Evolutionary conservation across 1,140 invertebrate species (phyloP).

Genomic region (Zaprionus capensis): DNA sequence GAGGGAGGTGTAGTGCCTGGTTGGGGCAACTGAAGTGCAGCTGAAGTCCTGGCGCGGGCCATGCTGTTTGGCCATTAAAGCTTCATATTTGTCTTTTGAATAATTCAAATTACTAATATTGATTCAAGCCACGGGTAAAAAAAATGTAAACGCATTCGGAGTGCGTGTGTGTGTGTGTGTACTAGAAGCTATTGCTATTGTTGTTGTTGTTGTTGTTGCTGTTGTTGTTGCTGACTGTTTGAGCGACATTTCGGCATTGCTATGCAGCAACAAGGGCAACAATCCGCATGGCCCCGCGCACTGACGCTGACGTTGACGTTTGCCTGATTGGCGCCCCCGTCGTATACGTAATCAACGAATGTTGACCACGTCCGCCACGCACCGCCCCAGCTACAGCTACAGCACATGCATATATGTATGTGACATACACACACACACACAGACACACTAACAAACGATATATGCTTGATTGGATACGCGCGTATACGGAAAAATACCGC

Average conservation of each 20-base stretch:
- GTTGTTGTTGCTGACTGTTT: conserved; percentile 19
- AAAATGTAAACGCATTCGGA: conserved; percentile 75
- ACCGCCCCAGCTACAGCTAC: conserved; percentile 27
- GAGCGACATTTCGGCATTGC: conserved; percentile 65
- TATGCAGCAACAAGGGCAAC: conserved; percentile 52
- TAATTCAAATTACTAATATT: conserved; percentile 85
- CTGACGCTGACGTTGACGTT: conserved; percentile 71
- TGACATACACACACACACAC: conserved; percentile 10
- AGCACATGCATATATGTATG: conserved; percentile 20
- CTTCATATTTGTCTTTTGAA: conserved; percentile 84
- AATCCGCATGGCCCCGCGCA: conserved; percentile 60
- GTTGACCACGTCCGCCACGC: conserved; percentile 79
- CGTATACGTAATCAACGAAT: conserved; percentile 83
- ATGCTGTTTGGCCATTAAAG: conserved; percentile 84
- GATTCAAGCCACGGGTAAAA: conserved; percentile 79
- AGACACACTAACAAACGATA: conserved; percentile 54
- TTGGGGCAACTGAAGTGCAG: background rate
- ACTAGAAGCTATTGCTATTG: conserved; percentile 28
- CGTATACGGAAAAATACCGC: conserved; percentile 76
- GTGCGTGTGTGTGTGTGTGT: conserved; percentile 19
- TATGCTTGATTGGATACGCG: conserved; percentile 82
- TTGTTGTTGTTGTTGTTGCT: conserved; percentile 35
- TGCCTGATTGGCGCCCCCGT: conserved; percentile 81
- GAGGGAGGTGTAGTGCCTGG: background rate
- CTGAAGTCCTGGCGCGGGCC: conserved; percentile 46